Percentiles rank a stretch among this genome's conserved stretches.
Conservation (phyloP, 2,888 invertebrate species). For the Acleris laterana region DNA sequence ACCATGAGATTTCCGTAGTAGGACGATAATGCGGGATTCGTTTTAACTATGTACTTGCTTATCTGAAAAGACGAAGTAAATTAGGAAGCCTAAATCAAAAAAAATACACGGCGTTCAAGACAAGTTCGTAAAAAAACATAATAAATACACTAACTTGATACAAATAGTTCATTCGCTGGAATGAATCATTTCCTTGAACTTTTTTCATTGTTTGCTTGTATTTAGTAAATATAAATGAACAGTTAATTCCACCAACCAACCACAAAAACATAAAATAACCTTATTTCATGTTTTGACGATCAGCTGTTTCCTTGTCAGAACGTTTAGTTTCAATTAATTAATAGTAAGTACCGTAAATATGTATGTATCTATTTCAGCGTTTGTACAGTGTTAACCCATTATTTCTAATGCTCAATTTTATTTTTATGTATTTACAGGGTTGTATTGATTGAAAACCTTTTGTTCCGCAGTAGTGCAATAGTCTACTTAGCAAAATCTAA, state of each 20-base stretch:
- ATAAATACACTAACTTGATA: slow-evolving; percentile 82
- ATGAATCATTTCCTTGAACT: slow-evolving; percentile 87
- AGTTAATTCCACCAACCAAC: neutral
- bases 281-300: neutral
- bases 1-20: slow-evolving; percentile 83
- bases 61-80: slow-evolving; percentile 64
- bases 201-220: slow-evolving; percentile 69
- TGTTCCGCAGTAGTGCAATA: too few species aligned
- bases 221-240: neutral
- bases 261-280: neutral
- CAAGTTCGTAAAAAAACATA: too few species aligned
- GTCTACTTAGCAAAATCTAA: neutral
- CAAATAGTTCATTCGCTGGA: slow-evolving; percentile 88
- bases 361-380: too few species aligned
- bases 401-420: too few species aligned
- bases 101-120: neutral
- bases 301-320: neutral
- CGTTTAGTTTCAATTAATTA: neutral
- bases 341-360: too few species aligned
- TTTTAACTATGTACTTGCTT: slow-evolving; percentile 72
- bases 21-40: slow-evolving; percentile 72
- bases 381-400: too few species aligned
- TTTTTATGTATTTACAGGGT: too few species aligned
- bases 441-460: too few species aligned
- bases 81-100: slow-evolving; percentile 1